phyloP scores from a whole-genome alignment of 2,113 vertebrate species.

The Physeter macrocephalus region DNA sequence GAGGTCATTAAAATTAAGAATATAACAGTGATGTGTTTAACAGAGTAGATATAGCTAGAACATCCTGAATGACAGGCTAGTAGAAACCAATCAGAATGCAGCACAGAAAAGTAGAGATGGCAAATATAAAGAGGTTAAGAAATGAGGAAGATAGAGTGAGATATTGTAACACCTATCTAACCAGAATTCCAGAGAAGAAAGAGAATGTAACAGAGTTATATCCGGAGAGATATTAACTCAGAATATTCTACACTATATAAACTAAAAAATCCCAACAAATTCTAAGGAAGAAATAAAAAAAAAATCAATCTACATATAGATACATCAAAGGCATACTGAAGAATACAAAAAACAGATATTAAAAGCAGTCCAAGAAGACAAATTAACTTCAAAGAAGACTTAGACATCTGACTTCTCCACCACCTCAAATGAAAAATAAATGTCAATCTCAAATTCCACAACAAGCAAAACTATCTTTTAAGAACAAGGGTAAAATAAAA shows the following conservation, averaged over 20 bases:
- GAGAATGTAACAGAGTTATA: neutral
- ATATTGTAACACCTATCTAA: neutral
- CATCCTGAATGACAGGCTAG: neutral
- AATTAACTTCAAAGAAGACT: constrained; percentile 12
- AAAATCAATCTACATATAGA: neutral
- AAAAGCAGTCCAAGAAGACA: neutral
- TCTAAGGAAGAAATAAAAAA: neutral
- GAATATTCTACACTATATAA: neutral
- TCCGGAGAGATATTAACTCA: neutral
- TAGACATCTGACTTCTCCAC: neutral
- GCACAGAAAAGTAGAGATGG: neutral
- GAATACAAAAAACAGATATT: neutral
- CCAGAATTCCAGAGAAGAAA: neutral
- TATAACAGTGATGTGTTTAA: neutral
- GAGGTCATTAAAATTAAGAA: neutral
- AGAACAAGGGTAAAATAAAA: neutral
- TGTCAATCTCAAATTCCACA: neutral
- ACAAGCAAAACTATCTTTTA: neutral
- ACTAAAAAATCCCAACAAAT: neutral
- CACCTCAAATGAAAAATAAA: neutral
- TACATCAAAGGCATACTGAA: neutral
- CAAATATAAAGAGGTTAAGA: neutral
- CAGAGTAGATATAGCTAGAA: neutral
- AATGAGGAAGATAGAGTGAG: neutral
- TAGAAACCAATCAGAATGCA: neutral